A percentile compares a stretch with the other conserved stretches of the same genome.
Conservation (phyloP, 1,140 invertebrate genomes). For the Cydia amplana region DNA sequence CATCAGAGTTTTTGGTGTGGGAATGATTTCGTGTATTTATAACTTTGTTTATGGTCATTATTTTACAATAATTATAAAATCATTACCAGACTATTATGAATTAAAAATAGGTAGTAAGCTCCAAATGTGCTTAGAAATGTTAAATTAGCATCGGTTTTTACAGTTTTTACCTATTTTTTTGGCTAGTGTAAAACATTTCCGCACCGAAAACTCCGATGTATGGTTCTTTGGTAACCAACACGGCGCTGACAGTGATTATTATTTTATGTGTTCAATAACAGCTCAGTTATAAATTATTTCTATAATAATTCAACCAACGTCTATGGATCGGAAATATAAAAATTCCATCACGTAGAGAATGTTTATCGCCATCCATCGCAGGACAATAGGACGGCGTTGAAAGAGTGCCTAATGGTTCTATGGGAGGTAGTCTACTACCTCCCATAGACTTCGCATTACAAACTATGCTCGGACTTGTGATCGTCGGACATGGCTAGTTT, state of each 20-base stretch:
- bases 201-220: too few relatives aligned
- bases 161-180: too few relatives aligned
- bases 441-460: not conserved
- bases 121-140: too few relatives aligned
- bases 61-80: too few relatives aligned
- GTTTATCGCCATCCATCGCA: constrained; percentile 67
- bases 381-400: constrained; percentile 69
- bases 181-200: too few relatives aligned
- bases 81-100: too few relatives aligned
- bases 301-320: constrained; percentile 51
- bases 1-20: too few relatives aligned
- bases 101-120: too few relatives aligned
- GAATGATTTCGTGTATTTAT: too few relatives aligned
- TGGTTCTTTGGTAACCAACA: not conserved
- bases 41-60: too few relatives aligned
- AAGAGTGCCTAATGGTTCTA: constrained; percentile 46
- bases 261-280: constrained; percentile 1
- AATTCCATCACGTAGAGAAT: constrained; percentile 73
- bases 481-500: too few relatives aligned
- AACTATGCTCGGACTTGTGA: not conserved
- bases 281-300: constrained; percentile 11
- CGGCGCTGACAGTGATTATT: not conserved
- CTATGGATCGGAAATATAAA: constrained; percentile 74
- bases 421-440: not conserved
- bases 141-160: too few relatives aligned